Conservation (phyloP, 2,113 vertebrate species). For the Accipiter virgatus region DNA sequence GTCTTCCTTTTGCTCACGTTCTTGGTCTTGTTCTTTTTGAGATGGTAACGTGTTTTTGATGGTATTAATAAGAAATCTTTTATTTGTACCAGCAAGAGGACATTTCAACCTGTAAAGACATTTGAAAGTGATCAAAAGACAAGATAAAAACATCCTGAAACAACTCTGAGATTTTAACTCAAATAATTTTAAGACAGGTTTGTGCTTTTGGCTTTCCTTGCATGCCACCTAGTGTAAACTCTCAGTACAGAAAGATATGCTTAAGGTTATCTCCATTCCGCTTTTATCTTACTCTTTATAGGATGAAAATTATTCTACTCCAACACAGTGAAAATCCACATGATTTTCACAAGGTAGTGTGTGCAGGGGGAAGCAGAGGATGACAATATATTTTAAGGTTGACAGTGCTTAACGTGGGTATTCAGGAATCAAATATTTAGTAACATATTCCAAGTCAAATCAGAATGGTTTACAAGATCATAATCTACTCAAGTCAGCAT, state of each 20-base stretch:
- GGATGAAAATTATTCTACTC: background rate
- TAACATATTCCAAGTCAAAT: background rate
- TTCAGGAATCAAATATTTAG: background rate
- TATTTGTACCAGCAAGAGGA: slow-evolving; percentile 90
- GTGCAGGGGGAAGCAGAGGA: background rate
- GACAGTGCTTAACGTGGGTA: background rate
- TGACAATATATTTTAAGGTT: background rate
- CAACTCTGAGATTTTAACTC: background rate
- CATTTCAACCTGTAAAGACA: slow-evolving; percentile 90
- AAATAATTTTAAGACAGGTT: background rate
- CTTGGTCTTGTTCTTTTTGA: slow-evolving; percentile 76
- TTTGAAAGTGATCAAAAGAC: background rate
- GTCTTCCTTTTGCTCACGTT: slow-evolving; percentile 65
- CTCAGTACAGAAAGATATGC: slow-evolving; percentile 52
- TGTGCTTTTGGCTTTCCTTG: slow-evolving; percentile 69
- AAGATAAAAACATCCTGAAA: background rate
- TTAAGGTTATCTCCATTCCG: background rate
- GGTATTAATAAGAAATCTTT: slow-evolving; percentile 95
- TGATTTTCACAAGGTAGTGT: background rate
- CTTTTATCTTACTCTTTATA: background rate
- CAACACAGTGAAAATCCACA: background rate
- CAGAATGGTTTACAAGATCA: background rate
- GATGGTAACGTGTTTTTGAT: slow-evolving; percentile 85
- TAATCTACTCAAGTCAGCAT: background rate
- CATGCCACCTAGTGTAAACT: slow-evolving; percentile 83